phyloP scores from a whole-genome alignment of 2,797 vertebrate species.

The Chromis chromis region DNA sequence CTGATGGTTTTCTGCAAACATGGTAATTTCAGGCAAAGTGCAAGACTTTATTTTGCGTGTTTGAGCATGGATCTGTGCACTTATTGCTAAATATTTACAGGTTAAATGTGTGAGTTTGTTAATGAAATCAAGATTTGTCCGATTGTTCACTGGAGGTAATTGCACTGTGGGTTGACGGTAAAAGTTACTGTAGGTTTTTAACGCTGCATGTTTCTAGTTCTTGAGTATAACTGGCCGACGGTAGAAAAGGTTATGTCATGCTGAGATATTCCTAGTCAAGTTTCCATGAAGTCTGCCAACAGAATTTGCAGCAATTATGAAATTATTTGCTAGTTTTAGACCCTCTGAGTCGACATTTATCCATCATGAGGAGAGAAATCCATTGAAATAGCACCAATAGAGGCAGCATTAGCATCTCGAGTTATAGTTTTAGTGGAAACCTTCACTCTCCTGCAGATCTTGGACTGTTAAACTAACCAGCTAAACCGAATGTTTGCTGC shows the following conservation, averaged over 20 bases:
- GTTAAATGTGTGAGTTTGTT: too few species aligned
- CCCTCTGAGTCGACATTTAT: too few species aligned
- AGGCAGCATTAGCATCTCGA: too few species aligned
- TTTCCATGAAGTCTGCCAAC: not conserved
- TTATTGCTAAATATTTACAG: too few species aligned
- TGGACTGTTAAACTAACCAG: not conserved
- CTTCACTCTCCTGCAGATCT: not conserved
- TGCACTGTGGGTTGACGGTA: not conserved
- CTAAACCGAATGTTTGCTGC: not conserved
- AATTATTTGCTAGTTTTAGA: too few species aligned
- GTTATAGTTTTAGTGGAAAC: not conserved
- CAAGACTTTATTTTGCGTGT: too few species aligned
- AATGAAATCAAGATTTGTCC: constrained; percentile 29
- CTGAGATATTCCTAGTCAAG: not conserved
- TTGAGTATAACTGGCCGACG: too few species aligned
- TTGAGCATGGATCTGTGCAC: not conserved
- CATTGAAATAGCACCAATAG: too few species aligned
- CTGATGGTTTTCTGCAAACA: not conserved
- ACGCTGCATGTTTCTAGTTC: too few species aligned
- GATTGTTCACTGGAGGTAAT: constrained; percentile 5
- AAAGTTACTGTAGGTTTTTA: not conserved
- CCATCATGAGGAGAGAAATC: too few species aligned
- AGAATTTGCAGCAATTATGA: too few species aligned
- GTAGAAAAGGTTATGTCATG: too few species aligned
- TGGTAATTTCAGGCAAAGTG: not conserved